Evolutionary conservation across 2,888 invertebrate species (phyloP).

Genomic region (Caenorhabditis imperialis): DNA sequence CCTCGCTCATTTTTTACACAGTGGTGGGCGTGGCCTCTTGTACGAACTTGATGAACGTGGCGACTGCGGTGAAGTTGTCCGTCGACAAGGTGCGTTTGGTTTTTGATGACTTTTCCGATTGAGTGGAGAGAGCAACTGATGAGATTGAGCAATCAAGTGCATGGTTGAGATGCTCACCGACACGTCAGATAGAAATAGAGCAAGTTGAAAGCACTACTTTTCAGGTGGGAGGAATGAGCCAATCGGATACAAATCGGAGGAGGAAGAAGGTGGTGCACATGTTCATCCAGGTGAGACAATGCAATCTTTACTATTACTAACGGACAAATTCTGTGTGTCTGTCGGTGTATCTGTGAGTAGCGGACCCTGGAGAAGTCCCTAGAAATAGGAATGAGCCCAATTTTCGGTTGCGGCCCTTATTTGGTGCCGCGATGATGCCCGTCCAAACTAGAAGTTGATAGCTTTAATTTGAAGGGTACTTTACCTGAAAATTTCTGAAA

Average conservation of each 20-base stretch:
- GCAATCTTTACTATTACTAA: no score
- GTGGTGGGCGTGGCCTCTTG: conserved; percentile 28
- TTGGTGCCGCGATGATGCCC: no score
- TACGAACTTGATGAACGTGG: conserved; percentile 41
- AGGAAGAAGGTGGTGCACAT: conserved; percentile 35
- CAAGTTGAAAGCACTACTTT: conserved; percentile 7
- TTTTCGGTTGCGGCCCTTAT: no score
- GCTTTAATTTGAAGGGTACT: no score
- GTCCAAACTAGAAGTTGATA: no score
- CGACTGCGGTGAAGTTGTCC: conserved; percentile 26
- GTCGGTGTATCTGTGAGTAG: no score
- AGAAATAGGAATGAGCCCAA: no score
- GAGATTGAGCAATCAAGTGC: background rate
- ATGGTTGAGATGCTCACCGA: background rate
- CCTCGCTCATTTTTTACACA: conserved; percentile 26
- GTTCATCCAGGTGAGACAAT: conserved; percentile 31
- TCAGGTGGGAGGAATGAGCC: conserved; percentile 41
- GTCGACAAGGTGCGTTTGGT: conserved; percentile 19
- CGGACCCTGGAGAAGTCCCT: no score
- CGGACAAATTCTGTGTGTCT: no score
- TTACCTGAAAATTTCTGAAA: no score
- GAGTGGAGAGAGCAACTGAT: background rate
- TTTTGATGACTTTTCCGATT: background rate
- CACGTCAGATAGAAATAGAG: no score
- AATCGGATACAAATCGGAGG: conserved; percentile 26